Percentiles rank a stretch among this genome's conserved stretches.
phyloP scores from a whole-genome alignment of 2,797 vertebrate genomes.

The Coregonus sp. region DNA sequence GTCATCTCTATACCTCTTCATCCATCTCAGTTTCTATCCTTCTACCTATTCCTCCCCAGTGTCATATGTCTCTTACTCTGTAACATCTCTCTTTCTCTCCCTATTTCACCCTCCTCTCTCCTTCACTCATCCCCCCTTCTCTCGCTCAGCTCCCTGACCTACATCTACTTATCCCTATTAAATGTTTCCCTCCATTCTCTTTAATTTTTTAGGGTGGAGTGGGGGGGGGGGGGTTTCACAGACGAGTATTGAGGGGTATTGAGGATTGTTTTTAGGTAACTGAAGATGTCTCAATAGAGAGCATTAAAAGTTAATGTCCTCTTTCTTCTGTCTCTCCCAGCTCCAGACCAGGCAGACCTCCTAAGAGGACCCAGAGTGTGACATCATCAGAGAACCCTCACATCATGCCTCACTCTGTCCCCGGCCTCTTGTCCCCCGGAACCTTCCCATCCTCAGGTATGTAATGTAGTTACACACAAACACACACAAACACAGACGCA shows the following conservation, averaged over 20 bases:
- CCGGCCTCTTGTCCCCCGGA: conserved; percentile 98
- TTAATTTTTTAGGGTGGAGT: neutral
- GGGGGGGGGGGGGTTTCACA: neutral
- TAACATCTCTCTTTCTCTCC: neutral
- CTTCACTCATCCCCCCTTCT: neutral
- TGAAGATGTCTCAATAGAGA: neutral
- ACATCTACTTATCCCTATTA: too few relatives aligned
- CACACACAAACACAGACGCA: neutral
- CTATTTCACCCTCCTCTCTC: neutral
- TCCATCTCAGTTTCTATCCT: too few relatives aligned
- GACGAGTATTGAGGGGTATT: neutral
- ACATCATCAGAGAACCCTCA: conserved; percentile 98
- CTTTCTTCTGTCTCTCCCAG: conserved; percentile 70
- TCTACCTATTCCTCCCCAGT: neutral
- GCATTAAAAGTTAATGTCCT: neutral
- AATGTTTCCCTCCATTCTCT: neutral
- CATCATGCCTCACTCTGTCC: conserved; percentile 99
- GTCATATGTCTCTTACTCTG: conserved; percentile 20
- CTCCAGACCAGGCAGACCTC: conserved; percentile 98
- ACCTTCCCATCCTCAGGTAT: conserved; percentile 99
- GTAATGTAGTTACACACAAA: neutral
- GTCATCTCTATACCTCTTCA: too few relatives aligned
- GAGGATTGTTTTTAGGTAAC: neutral
- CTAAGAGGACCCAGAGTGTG: conserved; percentile 98
- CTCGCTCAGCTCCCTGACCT: too few relatives aligned